Conservation (phyloP, 2,888 invertebrate genomes). For the Hypercompe scribonia region DNA sequence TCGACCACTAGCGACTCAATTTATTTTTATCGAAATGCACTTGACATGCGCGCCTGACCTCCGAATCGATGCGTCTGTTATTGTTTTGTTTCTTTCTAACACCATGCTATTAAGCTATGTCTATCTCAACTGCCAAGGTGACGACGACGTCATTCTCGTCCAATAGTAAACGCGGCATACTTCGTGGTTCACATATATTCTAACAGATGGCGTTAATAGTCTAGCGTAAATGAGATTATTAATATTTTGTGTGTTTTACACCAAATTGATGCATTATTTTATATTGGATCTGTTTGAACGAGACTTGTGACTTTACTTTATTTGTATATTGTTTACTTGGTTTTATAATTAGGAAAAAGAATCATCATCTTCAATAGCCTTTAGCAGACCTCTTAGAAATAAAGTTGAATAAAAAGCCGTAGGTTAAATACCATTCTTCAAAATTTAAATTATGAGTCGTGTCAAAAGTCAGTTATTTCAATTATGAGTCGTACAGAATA, state of each 20-base stretch:
- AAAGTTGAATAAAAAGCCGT: too few relatives aligned
- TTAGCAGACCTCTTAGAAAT: too few relatives aligned
- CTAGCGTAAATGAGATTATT: constrained; percentile 1
- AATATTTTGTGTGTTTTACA: neutral
- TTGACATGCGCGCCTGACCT: constrained; percentile 82
- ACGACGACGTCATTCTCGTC: constrained; percentile 60
- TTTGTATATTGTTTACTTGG: neutral
- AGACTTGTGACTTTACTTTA: neutral
- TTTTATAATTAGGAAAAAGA: neutral
- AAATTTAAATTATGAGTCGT: too few relatives aligned
- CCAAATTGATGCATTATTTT: neutral
- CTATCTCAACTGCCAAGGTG: constrained; percentile 61
- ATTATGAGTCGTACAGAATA: too few relatives aligned
- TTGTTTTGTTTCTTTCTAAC: constrained; percentile 73
- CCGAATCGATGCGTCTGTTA: constrained; percentile 83
- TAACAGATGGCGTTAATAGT: constrained; percentile 75
- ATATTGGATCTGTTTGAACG: neutral
- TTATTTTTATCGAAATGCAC: constrained; percentile 72
- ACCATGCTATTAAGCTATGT: constrained; percentile 9
- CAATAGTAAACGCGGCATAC: constrained; percentile 59
- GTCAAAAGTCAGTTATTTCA: neutral
- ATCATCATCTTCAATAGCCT: neutral
- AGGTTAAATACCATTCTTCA: too few relatives aligned
- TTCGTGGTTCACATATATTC: constrained; percentile 59
- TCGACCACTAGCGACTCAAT: constrained; percentile 47